These are phyloP conservation scores for Orthonychiurus folsomi DNA, from an alignment of 2,888 invertebrate genomes.

Conservation along the genomic window DNA sequence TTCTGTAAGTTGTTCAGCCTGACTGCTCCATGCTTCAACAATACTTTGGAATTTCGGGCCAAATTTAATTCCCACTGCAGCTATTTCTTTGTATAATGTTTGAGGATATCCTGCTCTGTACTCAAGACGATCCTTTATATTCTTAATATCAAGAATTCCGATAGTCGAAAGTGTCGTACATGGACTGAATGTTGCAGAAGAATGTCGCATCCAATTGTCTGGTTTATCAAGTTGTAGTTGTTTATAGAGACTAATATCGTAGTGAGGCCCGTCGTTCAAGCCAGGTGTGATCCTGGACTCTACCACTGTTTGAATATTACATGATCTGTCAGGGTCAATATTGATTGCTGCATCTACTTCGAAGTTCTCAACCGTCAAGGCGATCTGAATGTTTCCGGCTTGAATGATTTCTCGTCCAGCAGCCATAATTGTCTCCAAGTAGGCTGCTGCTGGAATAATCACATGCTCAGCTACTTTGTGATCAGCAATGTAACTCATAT, in stretches of 20 bases:
- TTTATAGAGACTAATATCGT: constrained; percentile 21
- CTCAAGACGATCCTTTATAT: constrained; percentile 19
- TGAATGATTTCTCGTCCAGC: constrained; percentile 23
- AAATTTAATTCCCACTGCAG: constrained; percentile 24
- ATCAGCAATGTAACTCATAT: constrained; percentile 19
- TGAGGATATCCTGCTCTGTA: constrained; percentile 17
- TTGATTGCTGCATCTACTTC: constrained; percentile 18
- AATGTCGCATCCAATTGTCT: constrained; percentile 30
- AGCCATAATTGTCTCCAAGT: constrained; percentile 21
- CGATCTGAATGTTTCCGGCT: constrained; percentile 10
- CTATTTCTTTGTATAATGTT: constrained; percentile 20
- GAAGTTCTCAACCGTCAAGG: constrained; percentile 24
- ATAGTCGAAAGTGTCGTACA: constrained; percentile 3
- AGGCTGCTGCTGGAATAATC: constrained; percentile 27
- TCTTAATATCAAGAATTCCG: constrained; percentile 3
- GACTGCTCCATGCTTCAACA: constrained; percentile 18
- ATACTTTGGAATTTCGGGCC: constrained; percentile 24
- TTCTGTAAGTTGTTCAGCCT: constrained; percentile 3
- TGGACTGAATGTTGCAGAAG: constrained; percentile 24
- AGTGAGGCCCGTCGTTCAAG: neutral
- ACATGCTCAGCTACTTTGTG: constrained; percentile 22
- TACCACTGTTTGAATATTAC: constrained; percentile 19
- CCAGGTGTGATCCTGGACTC: neutral
- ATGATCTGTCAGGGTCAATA: constrained; percentile 6
- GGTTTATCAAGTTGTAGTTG: constrained; percentile 13